A percentile compares a stretch with the other conserved stretches of the same genome.
Conservation (phyloP, 2,113 vertebrate genomes). For the Suncus etruscus region DNA sequence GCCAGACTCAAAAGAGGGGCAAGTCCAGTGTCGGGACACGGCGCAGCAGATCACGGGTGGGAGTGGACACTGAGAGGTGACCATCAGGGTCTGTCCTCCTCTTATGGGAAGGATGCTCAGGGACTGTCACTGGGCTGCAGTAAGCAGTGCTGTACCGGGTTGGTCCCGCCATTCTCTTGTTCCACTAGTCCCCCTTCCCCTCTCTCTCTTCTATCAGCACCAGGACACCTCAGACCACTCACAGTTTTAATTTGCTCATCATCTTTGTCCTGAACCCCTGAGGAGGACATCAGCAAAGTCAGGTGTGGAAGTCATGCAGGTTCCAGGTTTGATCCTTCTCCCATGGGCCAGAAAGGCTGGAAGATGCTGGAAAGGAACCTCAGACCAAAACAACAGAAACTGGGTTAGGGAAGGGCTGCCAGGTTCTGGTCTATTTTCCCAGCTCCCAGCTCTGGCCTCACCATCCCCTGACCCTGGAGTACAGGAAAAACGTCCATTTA, state of each 20-base stretch:
- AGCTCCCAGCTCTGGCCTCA: neutral
- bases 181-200: neutral
- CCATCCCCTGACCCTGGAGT: neutral
- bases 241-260: neutral
- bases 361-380: neutral
- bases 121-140: neutral
- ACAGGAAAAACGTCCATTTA: constrained; percentile 24
- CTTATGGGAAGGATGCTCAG: neutral
- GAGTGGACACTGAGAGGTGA: neutral
- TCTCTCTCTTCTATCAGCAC: neutral
- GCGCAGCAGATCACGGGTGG: neutral
- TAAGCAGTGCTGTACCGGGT: neutral
- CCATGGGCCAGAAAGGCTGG: neutral
- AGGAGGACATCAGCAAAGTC: neutral
- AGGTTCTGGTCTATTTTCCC: neutral
- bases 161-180: neutral
- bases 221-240: neutral
- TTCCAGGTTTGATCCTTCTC: neutral
- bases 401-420: neutral
- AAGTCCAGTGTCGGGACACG: neutral
- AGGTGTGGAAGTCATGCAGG: neutral
- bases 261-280: constrained; percentile 21
- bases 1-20: neutral
- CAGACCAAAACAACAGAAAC: constrained; percentile 22
- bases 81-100: neutral